These are phyloP conservation scores for Ctenopoma multispine DNA, from an alignment of 2,797 vertebrate genomes.

Conservation along the genomic window DNA sequence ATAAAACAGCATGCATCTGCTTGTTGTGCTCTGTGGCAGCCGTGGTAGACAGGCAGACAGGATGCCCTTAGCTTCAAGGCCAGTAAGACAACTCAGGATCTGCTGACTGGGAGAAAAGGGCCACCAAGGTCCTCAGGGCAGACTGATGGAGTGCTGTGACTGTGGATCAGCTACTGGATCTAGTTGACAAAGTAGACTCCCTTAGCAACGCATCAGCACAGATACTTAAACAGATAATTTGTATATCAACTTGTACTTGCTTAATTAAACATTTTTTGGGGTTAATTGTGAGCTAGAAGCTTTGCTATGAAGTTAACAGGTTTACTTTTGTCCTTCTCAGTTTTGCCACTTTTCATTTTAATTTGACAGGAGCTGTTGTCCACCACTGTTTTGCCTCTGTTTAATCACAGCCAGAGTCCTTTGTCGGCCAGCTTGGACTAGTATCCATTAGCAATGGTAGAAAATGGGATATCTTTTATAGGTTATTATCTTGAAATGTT, in stretches of 20 bases:
- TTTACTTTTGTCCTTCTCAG: conserved; percentile 5
- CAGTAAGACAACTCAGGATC: conserved; percentile 55
- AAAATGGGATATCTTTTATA: conserved; percentile 33
- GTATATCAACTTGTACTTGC: conserved; percentile 14
- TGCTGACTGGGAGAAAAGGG: conserved; percentile 75
- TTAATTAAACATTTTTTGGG: conserved; percentile 39
- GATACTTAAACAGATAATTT: conserved; percentile 26
- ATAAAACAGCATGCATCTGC: conserved; percentile 71
- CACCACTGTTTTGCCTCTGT: conserved; percentile 3
- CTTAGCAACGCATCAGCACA: conserved; percentile 57
- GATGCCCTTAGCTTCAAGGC: conserved; percentile 70
- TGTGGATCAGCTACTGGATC: conserved; percentile 46
- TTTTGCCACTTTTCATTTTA: conserved; percentile 10
- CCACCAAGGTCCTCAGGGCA: conserved; percentile 64
- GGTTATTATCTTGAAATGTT: conserved; percentile 49
- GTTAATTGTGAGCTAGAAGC: conserved; percentile 28
- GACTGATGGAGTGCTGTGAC: conserved; percentile 37
- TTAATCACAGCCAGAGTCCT: conserved; percentile 30
- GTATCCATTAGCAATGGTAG: background rate
- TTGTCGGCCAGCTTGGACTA: background rate
- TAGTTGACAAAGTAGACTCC: conserved; percentile 53
- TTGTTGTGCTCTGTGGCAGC: conserved; percentile 51
- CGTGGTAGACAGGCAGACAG: conserved; percentile 64
- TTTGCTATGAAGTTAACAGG: background rate
- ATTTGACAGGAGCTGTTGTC: background rate